Evolutionary conservation across 2,888 invertebrate genomes (phyloP), one percentile per base, ranked within the genome.

Genomic region (Dynastes grantii): DNA sequence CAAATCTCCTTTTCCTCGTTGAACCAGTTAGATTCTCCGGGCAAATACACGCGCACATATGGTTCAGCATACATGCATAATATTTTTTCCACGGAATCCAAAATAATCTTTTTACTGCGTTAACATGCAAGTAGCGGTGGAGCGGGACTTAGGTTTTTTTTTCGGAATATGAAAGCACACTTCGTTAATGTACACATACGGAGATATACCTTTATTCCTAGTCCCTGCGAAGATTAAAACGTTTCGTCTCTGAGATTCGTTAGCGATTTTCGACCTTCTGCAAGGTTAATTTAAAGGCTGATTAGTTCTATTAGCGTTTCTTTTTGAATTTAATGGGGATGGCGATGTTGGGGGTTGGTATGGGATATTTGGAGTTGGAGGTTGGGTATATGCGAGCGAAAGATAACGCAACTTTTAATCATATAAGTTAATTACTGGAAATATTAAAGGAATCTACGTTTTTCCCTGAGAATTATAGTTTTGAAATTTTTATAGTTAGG

Each of bases 41-140:
- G 13, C 68, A 68, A 51, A 53, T 37, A 53, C 55, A 13, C 37
- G 11, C 37, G 55, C 29, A 49, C 53, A 32, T 51, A 68, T 45
- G 67, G 9, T 27, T 27, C n/a, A 5, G 6, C 53, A 27, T 29
- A 70, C 68, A 70, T 58, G 6, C 49, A 16, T 51, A 70, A 77
- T 77, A 70, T 77, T 70, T 77, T 77, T 77, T 71, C 53, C 53
- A 8, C 70, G 45, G 58, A 77, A 77, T 77, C 77, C 77, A 29
- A 77, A 71, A 84, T 87, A 87, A 87, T 87, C 87, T 87, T 87
- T 87, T 87, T 86, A 87, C 86, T 85, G 37, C 85, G 86, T 85
- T 86, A 16, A 58, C 22, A 16, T 58, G 22, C 16, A 58, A 58
- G 55, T 58, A 5, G 22, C 22, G 55, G 55, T 22, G 6, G 16